Evolutionary conservation across 1,140 invertebrate species (phyloP), one percentile per base, ranked within the genome.

Genomic region (Saccostrea cuccullata): DNA sequence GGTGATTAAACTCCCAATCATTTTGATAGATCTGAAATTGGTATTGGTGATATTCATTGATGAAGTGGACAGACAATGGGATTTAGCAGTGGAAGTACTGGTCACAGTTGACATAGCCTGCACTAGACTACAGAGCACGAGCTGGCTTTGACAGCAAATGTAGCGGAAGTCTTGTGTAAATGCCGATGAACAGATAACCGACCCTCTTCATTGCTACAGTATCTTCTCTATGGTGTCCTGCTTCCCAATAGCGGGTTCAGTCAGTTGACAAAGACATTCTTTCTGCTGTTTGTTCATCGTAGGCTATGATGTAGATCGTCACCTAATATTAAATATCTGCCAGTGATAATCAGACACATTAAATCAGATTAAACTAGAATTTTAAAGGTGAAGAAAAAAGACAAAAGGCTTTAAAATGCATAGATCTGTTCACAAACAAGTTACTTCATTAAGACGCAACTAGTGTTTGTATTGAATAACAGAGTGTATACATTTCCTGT

Each of bases 101-200:
- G 30, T 12, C 70, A 77, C 26, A 77, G 70, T 77, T 36, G 70
- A 77, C 60, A 13, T 77, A 17, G 13, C 70, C 26, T 77, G 70
- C 70, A 77, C 70, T 77, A 30, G 13, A 77, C 13, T 77, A 15
- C 26, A 77, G 70, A 15, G 70, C 26, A 36, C 26, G 26, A 26
- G 70, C 30, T 26, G 70, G 23, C 70, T 77, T 77, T 77, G 26
- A 77, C 26, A 77, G 70, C 26, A 77, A 77, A 77, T 77, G 26
- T 77, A 77, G 70, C 30, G 26, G 70, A 77, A 77, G 70, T 77
- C 70, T 77, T 77, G 70, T 77, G 67, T 73, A 26, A 73, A 64
- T 30, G 26, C 26, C 26, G 70, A 77, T 77, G 70, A 77, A 77
- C 70, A 77, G 70, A 77, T 77, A 77, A 36, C 70, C 70, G 13